phyloP scores from a whole-genome alignment of 2,888 invertebrate species.

The Heliconius cydno region DNA sequence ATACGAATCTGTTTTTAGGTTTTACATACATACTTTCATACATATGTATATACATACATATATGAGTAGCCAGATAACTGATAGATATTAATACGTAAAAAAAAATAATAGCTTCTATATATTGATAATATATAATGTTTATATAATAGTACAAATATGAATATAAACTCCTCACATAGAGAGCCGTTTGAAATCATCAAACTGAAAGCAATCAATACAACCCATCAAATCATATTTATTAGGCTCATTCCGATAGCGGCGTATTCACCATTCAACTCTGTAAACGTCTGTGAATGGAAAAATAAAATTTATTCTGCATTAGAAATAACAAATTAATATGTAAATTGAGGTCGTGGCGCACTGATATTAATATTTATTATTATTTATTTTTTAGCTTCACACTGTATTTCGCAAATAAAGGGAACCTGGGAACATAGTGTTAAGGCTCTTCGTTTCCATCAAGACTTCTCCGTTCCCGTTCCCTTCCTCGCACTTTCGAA shows the following conservation, averaged over 20 bases:
- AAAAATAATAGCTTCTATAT: too few relatives aligned
- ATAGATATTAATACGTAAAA: too few relatives aligned
- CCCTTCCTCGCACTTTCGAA: too few relatives aligned
- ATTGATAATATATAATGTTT: too few relatives aligned
- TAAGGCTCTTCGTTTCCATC: too few relatives aligned
- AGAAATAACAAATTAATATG: slow-evolving; percentile 1
- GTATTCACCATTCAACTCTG: slow-evolving; percentile 16
- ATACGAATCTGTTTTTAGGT: too few relatives aligned
- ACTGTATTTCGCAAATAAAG: background rate
- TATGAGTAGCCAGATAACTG: too few relatives aligned
- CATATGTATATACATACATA: too few relatives aligned
- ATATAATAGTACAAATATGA: background rate
- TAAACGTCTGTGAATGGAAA: slow-evolving; percentile 19
- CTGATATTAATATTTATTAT: background rate
- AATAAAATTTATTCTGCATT: background rate
- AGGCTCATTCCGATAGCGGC: slow-evolving; percentile 12
- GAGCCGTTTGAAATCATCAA: slow-evolving; percentile 8
- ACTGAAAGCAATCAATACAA: slow-evolving; percentile 24
- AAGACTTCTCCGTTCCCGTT: too few relatives aligned
- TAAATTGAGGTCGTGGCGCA: background rate
- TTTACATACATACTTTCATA: too few relatives aligned
- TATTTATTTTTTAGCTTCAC: background rate
- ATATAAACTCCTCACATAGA: background rate
- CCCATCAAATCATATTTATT: slow-evolving; percentile 27
- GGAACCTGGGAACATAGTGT: too few relatives aligned